Evolutionary conservation across 2,888 invertebrate species (phyloP), one percentile per base, ranked within the genome.

Genomic region (Drosophila neotestacea): DNA sequence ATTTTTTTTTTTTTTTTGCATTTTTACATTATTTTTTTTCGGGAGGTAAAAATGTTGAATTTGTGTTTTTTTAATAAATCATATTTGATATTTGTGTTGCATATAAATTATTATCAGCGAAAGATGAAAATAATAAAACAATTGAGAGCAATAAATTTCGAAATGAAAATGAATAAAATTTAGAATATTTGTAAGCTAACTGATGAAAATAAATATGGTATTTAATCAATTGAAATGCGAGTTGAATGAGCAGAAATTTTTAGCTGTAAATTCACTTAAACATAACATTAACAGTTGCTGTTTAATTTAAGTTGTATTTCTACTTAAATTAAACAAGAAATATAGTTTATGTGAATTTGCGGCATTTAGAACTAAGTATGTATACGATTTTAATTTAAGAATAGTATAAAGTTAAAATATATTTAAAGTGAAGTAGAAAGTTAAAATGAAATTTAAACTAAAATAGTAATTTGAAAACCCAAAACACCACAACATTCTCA

Each of bases 11-110:
- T 65, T 52, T 74, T 75, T 67, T 71, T 63, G 32, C 41, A 68
- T 65, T 67, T 73, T 77, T 65, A 58, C 52, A 50, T 51, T 81
- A 79, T 66, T 71, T 79, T 70, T 72, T 73, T 70, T n/a, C 51
- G 76, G 68, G 73, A 71, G 78, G 72, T 77, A 88, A 81, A 85
- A 71, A 85, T 78, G 77, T 80, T 68, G 75, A 78, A 83, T 81
- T 75, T 66, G 69, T 80, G 72, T 81, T 78, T 83, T 83, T 80
- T 85, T 76, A 79, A 83, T 81, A 76, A 85, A 76, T 79, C 54
- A 81, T 79, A 79, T 84, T 79, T 47, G 46, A 56, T 72, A 74
- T 63, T 58, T 72, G 77, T 60, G 66, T 66, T 66, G 59, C 64
- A 71, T 77, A 64, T 54, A 73, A 63, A 77, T 61, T 52, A 68